Evolutionary conservation across 1,140 invertebrate genomes (phyloP), one percentile per base, ranked within the genome.

Genomic region (Spodoptera frugiperda): DNA sequence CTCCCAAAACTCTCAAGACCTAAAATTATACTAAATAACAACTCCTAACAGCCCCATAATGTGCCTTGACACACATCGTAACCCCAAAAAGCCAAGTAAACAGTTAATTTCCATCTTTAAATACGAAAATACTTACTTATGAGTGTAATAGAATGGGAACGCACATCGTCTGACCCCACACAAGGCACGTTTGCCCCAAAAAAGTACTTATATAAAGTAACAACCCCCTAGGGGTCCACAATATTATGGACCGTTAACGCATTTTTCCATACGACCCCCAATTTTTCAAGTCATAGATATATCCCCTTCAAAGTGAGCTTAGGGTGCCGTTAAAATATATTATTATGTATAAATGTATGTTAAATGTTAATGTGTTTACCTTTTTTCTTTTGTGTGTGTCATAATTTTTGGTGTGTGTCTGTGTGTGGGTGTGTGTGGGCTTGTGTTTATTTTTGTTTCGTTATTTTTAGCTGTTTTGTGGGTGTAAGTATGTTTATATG

Each of bases 221-320:
- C 39, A 14, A 9, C 61, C 15, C 61, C 17, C 39, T 46, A 14
- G 39, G 61, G 61, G 15, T 5, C 1, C 11, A 17, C 11, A 11
- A 25, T 49, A 67, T 49, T 25, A 25, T 67, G 21, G 10, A 48
- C 25, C 11, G 63, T 67, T 67, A 67, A 25, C 63, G 17, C 63
- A 67, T 21, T 46, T 67, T 67, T 25, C 63, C 63, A 48, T 49
- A 21, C 11, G 19, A 49, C 17, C 19, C 61, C 63, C 63, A 49
- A 67, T 67, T 67, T 67, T 67, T 67, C 63, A 67, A 48, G 44
- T 21, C 44, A 67, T 49, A 67, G 63, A 48, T 67, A 67, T 67
- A n/a, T 67, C n/a, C 39, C 19, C 63, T 67, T 44, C 59, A 65
- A 65, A 65, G 48, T 25, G 63, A 21, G 19, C 48, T 67, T n/a